Evolutionary conservation across 2,888 invertebrate genomes (phyloP).

Genomic region (Sarcophaga carnaria): DNA sequence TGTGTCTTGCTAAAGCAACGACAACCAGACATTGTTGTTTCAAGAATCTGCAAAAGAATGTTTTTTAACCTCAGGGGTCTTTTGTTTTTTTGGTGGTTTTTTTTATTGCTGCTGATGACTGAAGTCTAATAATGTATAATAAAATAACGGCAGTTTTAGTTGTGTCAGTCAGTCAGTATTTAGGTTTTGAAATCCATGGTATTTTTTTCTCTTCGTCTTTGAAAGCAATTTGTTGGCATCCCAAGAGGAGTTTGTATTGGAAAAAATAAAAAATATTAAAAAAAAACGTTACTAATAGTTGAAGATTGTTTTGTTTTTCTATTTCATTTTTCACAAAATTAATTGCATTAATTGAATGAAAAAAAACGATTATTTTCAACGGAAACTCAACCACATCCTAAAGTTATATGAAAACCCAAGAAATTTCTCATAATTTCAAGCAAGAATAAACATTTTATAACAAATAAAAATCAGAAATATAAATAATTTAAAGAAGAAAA

Average conservation of each 20-base stretch:
- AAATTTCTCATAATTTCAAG: background rate
- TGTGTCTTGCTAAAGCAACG: background rate
- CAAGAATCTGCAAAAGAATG: background rate
- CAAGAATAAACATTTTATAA: background rate
- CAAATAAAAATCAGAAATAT: background rate
- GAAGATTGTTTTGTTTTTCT: too few relatives aligned
- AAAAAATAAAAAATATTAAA: background rate
- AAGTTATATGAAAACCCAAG: background rate
- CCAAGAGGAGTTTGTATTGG: background rate
- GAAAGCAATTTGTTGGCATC: background rate
- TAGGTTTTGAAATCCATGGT: conserved; percentile 8
- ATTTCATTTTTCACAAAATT: background rate
- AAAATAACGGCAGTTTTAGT: conserved; percentile 54
- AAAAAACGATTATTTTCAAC: background rate
- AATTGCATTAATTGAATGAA: background rate
- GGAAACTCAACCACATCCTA: background rate
- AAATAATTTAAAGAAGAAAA: background rate
- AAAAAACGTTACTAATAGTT: too few relatives aligned
- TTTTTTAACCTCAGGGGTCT: background rate
- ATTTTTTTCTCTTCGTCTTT: background rate
- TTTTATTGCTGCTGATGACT: conserved; percentile 21
- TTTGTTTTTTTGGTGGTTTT: background rate
- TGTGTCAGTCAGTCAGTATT: background rate
- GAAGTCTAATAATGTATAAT: conserved; percentile 36
- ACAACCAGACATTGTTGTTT: background rate